Evolutionary conservation across 2,797 vertebrate genomes (phyloP), one percentile per base, ranked within the genome.

Genomic region (Eidolon dupreanum): DNA sequence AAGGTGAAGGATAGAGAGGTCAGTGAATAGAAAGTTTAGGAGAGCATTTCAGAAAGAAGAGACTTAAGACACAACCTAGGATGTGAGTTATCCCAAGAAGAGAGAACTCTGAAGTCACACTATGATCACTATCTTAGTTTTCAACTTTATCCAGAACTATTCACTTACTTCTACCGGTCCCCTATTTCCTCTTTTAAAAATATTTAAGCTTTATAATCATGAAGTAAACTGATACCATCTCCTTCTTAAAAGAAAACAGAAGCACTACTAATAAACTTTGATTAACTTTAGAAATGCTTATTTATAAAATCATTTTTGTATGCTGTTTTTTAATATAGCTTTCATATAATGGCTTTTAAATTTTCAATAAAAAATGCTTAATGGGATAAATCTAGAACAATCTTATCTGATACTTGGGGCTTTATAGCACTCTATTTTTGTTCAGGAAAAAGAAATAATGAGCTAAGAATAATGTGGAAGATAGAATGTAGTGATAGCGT

Each of bases 261-360:
- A 68, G 8, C 15, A 46, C 63, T 43, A 73, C 9, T 11, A 43
- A 43, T 31, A 33, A 65, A n/a, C 6, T 61, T 63, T 68, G 57
- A 46, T 57, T 82, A 63, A 46, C 0, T 10, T 38, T 55, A 71
- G 46, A 94, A 83, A 70, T 28, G 1, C 24, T 15, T 38, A 70
- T 51, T 95, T 85, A 74, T 73, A 82, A 81, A 88, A 63, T 49
- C 77, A 73, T 89, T 83, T 85, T 12, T 68, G 51, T 55, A 15
- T 79, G 11, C 17, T 74, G 0, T 49, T 86, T 86, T 96, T 65
- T 83, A 36, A 88, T 88, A 46, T 4, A 36, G 28, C 43, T 82
- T 93, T 7, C 26, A 66, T 66, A 55, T 49, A 87, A 90, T 59
- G 28, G 15, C 15, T 74, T 85, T 86, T 70, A 86, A 87, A 49